A percentile compares a stretch with the other conserved stretches of the same genome.
These are phyloP conservation scores for Parauchenoglanis punctatus DNA, from an alignment of 2,797 vertebrate species.

Conservation along the genomic window DNA sequence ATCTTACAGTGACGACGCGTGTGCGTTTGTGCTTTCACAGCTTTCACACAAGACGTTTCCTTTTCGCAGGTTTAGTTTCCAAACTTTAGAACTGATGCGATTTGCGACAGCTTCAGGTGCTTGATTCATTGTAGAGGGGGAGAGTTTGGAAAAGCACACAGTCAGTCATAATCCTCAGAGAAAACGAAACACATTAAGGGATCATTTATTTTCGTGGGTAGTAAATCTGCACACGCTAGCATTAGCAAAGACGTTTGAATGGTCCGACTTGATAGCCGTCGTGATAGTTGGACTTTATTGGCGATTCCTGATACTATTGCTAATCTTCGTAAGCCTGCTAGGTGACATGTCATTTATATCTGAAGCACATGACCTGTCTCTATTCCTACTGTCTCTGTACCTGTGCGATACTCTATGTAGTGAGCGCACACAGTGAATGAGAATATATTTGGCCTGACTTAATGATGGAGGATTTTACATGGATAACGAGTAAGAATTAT, in stretches of 20 bases:
- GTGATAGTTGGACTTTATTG: neutral
- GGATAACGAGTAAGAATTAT: no score
- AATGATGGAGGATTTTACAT: neutral
- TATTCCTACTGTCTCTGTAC: no score
- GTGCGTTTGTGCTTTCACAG: neutral
- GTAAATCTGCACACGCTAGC: neutral
- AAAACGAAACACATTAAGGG: neutral
- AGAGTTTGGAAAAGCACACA: neutral
- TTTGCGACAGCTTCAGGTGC: neutral
- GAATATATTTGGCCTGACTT: no score
- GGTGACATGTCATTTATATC: neutral
- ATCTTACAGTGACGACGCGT: no score
- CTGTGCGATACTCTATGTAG: neutral
- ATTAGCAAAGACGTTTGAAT: neutral
- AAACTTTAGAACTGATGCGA: neutral
- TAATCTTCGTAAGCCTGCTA: neutral
- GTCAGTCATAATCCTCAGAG: neutral
- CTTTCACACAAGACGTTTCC: neutral
- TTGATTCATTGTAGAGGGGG: neutral
- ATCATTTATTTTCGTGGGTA: neutral
- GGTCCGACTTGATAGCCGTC: neutral
- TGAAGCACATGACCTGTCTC: neutral
- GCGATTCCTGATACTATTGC: neutral
- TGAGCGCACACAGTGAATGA: neutral
- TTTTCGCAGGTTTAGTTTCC: neutral